Evolutionary conservation across 1,140 invertebrate genomes (phyloP), one percentile per base, ranked within the genome.

Genomic region (Macrostomum lignano): DNA sequence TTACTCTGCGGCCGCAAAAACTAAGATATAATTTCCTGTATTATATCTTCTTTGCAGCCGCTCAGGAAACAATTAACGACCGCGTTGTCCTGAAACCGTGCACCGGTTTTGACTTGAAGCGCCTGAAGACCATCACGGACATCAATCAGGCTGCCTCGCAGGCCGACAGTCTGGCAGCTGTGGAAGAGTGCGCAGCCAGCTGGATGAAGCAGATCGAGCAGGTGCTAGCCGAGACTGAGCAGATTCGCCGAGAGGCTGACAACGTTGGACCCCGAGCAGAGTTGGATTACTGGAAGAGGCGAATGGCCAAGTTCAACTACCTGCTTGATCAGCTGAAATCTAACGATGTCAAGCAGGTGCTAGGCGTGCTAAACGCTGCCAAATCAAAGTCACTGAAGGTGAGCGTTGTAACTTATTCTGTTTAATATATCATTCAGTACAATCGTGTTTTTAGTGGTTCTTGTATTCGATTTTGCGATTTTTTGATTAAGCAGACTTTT

Each of bases 271-370:
- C 81, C 6, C 49, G 79, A 47, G 78, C 86, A 47, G 82, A 93
- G 55, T 59, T 88, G 7, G 75, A 79, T 45, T 88, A 88, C 55
- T 93, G 81, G 81, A 91, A 88, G 59, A 73, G 73, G 44, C 60
- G 81, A 21, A 75, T 74, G 35, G 76, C 77, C 0, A 76, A 78
- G 50, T 82, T 86, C 51, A 82, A 76, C 23, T 78, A 81, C 54
- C 65, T 86, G 2, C 66, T 76, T 1, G 67, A 72, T 13, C 73
- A 76, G 49, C 63, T 86, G 33, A 70, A 75, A 55, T 45, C 73
- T 72, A 7, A 69, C 66, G 51, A 69, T 68, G 51, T 77, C 70
- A 10, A 57, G 78, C 35, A 61, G 70, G 75, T 73, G 9, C 40
- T 57, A 0, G 51, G 52, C 11, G 47, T 57, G 38, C 58, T 86